Evolutionary conservation across 2,113 vertebrate species (phyloP).

Genomic region (Clarias gariepinus): DNA sequence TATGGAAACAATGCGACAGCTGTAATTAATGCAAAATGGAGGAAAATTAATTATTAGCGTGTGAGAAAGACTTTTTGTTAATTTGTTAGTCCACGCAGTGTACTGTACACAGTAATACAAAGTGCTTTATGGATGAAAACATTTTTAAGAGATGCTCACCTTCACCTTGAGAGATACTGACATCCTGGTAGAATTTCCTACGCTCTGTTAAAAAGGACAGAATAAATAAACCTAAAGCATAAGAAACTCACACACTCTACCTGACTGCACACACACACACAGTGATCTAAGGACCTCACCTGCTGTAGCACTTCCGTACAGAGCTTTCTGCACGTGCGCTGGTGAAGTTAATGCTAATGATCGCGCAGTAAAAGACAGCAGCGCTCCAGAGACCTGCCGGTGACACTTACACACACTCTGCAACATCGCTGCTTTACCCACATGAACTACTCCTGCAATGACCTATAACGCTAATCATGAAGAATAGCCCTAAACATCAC

Average conservation of each 20-base stretch:
- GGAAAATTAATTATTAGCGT: too few relatives aligned
- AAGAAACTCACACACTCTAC: neutral
- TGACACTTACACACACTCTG: conserved; percentile 36
- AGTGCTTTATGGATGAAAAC: neutral
- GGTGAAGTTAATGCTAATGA: neutral
- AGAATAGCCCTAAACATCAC: neutral
- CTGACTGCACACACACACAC: too few relatives aligned
- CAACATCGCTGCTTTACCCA: conserved; percentile 33
- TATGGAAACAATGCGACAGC: too few relatives aligned
- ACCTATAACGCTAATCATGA: neutral
- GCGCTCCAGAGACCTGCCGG: neutral
- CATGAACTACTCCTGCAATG: neutral
- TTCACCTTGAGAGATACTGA: conserved; percentile 91
- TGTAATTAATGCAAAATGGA: too few relatives aligned
- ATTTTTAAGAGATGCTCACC: conserved; percentile 69
- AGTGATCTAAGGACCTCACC: conserved; percentile 29
- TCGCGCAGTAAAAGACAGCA: conserved; percentile 1
- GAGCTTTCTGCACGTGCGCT: conserved; percentile 24
- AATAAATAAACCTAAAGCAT: neutral
- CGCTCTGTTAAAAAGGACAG: conserved; percentile 73
- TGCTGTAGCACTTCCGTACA: conserved; percentile 36
- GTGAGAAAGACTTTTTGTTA: too few relatives aligned
- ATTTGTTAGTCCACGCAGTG: too few relatives aligned
- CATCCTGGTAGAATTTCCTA: conserved; percentile 89
- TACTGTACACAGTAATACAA: neutral